Conservation (phyloP, 2,113 vertebrate genomes). For the Camelus dromedarius region DNA sequence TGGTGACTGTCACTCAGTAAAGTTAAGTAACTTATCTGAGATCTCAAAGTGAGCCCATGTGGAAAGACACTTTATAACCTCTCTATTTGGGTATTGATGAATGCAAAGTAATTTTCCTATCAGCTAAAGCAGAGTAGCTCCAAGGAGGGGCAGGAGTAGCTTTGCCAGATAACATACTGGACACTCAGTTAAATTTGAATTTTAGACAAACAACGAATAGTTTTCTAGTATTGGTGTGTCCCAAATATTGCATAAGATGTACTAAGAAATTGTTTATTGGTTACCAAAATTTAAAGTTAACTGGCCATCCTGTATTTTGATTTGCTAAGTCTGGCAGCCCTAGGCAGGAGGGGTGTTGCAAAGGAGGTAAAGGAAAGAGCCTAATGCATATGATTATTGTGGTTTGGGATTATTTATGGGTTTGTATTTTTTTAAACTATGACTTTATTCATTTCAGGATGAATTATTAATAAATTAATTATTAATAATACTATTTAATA, state of each 20-base stretch:
- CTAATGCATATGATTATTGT: not conserved
- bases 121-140: not conserved
- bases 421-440: not conserved
- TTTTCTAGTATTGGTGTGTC: not conserved
- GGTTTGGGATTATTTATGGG: not conserved
- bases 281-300: conserved; percentile 6
- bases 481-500: no score
- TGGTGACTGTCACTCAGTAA: not conserved
- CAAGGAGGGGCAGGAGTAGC: not conserved
- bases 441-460: not conserved
- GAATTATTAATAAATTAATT: not conserved
- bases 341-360: not conserved
- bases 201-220: not conserved
- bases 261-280: not conserved
- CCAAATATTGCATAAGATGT: not conserved
- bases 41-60: not conserved
- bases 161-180: not conserved
- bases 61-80: not conserved
- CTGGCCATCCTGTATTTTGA: not conserved
- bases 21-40: not conserved
- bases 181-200: not conserved
- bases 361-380: not conserved
- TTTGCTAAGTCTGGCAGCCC: not conserved
- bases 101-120: not conserved
- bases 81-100: not conserved